Base-by-base conservation (phyloP, 2,113 vertebrate species). In the Corythoichthys intestinalis region DNA sequence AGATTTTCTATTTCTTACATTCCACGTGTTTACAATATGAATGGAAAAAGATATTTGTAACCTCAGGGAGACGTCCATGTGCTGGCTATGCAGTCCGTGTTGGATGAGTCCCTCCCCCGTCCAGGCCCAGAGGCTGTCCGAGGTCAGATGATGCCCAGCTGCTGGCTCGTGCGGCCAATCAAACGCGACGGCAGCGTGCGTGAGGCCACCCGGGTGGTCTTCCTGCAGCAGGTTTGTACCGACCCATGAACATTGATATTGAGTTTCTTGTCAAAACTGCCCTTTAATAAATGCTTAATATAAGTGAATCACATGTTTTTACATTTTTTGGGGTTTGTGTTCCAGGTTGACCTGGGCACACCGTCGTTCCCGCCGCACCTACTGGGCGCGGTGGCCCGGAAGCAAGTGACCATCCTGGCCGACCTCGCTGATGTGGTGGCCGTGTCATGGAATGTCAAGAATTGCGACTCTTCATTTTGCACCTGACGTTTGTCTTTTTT, bases 141-240 rank as follows among this genome's bases (percentile, higher is more conserved):
- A 60, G 96, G 94, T 20, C 95, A 98, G 84, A 93, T 99, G 88
- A 84, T 98, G 79, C 96, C 97, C 70, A 99, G 96, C 6, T 96
- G 95, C 69, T 98, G 96, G 95, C 74, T 98, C 76, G 88, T 99
- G 65, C 94, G 98, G 83, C 93, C 95, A 38, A 81, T 93, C 10
- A 87, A 66, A 11, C 65, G 81, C 5, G 75, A 91, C 0, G 94
- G 94, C 66, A 28, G 53, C 53, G 94, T 94, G 66, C 93, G 88
- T 74, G 94, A 96, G 20, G 70, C 93, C 64, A 94, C 95, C 73
- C 92, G 91, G 84, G 93, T 97, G 63, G 73, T 95, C 73, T 96
- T 93, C 85, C 88, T 98, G 88, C 88, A 93, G 66, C 97, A 99
- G 94, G 97, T 99, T 87, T 83, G 79, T 57, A 54, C 53, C 53